Conservation (phyloP, 2,888 invertebrate genomes). For the Napeogenes sylphis region DNA sequence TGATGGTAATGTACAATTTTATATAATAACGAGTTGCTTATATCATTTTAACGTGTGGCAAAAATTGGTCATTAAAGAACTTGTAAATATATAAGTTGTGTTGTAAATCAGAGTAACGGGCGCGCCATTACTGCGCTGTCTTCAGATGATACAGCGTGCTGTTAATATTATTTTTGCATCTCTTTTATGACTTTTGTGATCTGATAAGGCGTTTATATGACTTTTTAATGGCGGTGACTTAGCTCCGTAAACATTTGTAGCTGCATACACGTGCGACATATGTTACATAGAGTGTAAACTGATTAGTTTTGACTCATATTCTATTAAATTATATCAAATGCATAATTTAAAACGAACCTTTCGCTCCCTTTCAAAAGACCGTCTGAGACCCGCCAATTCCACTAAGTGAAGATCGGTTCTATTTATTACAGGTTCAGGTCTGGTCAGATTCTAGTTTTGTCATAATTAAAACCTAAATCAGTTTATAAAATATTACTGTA, state of each 20-base stretch:
- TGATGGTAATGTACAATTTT: no score
- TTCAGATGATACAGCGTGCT: slow-evolving; percentile 2
- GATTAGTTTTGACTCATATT: neutral
- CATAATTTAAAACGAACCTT: no score
- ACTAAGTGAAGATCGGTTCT: no score
- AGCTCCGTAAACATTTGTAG: slow-evolving; percentile 1
- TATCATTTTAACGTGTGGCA: slow-evolving; percentile 10
- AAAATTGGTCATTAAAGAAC: slow-evolving; percentile 3
- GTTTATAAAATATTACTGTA: no score
- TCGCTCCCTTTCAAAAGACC: no score
- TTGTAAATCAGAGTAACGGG: slow-evolving; percentile 6
- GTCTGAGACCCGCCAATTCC: no score
- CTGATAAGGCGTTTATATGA: slow-evolving; percentile 6
- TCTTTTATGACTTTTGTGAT: slow-evolving; percentile 5
- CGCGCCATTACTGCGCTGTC: slow-evolving; percentile 6
- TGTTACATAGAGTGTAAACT: neutral
- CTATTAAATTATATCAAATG: no score
- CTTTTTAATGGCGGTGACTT: slow-evolving; percentile 3
- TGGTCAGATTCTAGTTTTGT: no score
- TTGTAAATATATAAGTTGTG: slow-evolving; percentile 4
- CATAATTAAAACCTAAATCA: no score
- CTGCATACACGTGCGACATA: neutral
- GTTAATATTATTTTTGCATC: slow-evolving; percentile 8
- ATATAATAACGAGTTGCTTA: neutral
- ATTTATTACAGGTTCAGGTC: no score